These are phyloP conservation scores for Aramus guarauna DNA, from an alignment of 2,113 vertebrate species.

Conservation along the genomic window DNA sequence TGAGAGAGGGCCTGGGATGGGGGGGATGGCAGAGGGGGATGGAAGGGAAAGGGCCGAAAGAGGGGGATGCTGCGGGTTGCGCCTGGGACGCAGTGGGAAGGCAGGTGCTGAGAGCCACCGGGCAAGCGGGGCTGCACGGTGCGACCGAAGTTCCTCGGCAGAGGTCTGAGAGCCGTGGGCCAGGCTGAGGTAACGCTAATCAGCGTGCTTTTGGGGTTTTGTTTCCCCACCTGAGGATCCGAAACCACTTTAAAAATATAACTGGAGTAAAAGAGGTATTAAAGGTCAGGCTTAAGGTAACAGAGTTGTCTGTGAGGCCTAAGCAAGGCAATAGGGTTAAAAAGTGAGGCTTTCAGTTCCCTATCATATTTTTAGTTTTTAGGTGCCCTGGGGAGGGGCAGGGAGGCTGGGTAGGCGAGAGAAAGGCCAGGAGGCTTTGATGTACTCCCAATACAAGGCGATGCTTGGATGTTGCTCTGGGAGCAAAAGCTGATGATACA, in stretches of 20 bases:
- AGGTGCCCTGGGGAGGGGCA: neutral
- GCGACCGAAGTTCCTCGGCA: fast-evolving
- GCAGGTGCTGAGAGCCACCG: fast-evolving
- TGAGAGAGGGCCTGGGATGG: neutral
- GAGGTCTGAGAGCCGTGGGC: neutral
- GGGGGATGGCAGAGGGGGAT: fast-evolving
- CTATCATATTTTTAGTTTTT: neutral
- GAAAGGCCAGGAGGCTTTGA: conserved; percentile 19
- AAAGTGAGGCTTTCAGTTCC: neutral
- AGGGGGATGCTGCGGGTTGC: neutral
- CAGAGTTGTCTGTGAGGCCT: neutral
- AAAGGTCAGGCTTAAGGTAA: neutral
- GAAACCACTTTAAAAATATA: neutral
- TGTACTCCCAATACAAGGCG: neutral
- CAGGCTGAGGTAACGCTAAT: fast-evolving
- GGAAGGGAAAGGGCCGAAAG: neutral
- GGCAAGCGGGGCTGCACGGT: fast-evolving
- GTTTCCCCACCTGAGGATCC: neutral
- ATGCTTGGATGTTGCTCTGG: neutral
- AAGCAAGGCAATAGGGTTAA: neutral
- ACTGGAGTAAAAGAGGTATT: neutral
- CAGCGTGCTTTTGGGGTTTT: neutral
- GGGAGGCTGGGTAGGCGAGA: neutral
- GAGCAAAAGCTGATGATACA: neutral
- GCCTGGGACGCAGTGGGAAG: neutral